phyloP scores from a whole-genome alignment of 2,888 invertebrate species.

The Andrena minutula region DNA sequence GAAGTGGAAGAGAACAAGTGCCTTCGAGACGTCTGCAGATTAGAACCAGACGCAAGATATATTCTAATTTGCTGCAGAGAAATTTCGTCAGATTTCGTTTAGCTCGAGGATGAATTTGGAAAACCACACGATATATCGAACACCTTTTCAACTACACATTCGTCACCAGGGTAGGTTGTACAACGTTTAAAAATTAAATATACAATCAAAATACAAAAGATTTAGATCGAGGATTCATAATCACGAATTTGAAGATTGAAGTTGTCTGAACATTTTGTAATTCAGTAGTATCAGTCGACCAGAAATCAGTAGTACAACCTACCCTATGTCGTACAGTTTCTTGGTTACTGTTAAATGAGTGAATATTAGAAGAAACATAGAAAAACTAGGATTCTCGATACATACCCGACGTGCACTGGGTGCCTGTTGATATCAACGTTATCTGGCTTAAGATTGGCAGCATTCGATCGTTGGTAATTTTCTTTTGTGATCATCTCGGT shows the following conservation, averaged over 20 bases:
- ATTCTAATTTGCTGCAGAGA: conserved; percentile 38
- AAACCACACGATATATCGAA: conserved; percentile 4
- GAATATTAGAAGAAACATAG: conserved; percentile 1
- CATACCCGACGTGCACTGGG: conserved; percentile 89
- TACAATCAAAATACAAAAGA: no score
- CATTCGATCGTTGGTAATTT: conserved; percentile 84
- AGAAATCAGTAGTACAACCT: conserved; percentile 44
- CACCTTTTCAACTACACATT: conserved; percentile 9
- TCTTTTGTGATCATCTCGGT: conserved; percentile 85
- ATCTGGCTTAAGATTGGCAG: conserved; percentile 87
- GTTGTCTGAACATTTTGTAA: not conserved
- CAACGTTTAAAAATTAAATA: not conserved
- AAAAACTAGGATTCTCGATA: conserved; percentile 62
- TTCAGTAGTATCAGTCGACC: not conserved
- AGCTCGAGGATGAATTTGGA: conserved; percentile 22
- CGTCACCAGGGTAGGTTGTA: conserved; percentile 43
- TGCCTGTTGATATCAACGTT: conserved; percentile 88
- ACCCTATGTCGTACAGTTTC: conserved; percentile 31
- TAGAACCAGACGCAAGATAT: conserved; percentile 37
- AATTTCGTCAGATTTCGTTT: conserved; percentile 2
- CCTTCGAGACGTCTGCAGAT: conserved; percentile 31
- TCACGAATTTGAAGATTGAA: not conserved
- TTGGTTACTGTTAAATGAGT: conserved; percentile 29
- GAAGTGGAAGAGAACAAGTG: conserved; percentile 14
- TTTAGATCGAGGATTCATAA: no score